Evolutionary conservation across 2,797 vertebrate genomes (phyloP), one percentile per base, ranked within the genome.

Genomic region (Alca torda): DNA sequence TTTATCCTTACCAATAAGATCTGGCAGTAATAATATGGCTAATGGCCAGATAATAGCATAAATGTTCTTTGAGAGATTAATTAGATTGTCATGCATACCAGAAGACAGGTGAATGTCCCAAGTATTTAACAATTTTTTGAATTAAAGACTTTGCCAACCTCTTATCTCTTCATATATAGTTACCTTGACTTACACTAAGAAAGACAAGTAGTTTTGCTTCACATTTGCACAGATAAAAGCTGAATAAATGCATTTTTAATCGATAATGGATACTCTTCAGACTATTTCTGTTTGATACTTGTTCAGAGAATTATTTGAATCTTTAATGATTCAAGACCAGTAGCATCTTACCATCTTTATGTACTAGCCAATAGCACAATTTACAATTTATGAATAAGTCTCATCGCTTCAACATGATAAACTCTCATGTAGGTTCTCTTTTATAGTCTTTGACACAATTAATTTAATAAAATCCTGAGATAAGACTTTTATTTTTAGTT

Each of bases 11-110:
- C 3, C 19, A 60, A 43, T 43, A 87, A 68, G n/a, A 84, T 84
- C 25, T 53, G n/a, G 16, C 56, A 65, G 25, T 56, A 45, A 13
- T 86, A 51, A 57, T 33, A 54, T 79, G 73, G 35, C 63, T 86
- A 65, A 53, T 73, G 37, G 39, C 67, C 81, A 94, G 80, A 91
- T 81, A 94, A 97, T 75, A 89, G 57, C 63, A 73, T 86, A 95
- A 96, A 91, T 43, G 41, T 43, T 96, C 53, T 84, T 79, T 81
- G 19, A 82, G 35, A 95, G 72, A 94, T 96, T 85, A 96, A 81
- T 96, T 79, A 86, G 82, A 85, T 89, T 87, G 43, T 84, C 79
- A 73, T 65, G 67, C 31, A 77, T 57, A 60, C 33, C 23, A 93
- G 72, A 78, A 95, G 67, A 57, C 20, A 43, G 56, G 43, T 81